Conservation (phyloP, 1,140 invertebrate genomes). For the Batillaria attramentaria region DNA sequence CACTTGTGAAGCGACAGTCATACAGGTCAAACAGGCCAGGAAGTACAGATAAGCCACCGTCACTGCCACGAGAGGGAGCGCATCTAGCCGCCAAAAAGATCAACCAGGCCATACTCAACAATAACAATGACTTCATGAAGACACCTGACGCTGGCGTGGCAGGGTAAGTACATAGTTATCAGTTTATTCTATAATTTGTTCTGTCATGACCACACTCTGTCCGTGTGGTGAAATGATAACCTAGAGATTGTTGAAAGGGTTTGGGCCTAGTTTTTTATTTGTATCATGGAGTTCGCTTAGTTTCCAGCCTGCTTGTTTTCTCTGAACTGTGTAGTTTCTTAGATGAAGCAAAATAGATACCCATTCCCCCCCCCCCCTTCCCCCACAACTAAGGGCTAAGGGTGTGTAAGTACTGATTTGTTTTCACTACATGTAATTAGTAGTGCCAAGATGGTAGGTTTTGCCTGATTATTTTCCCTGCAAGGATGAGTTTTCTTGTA, state of each 20-base stretch:
- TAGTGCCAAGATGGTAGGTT: neutral
- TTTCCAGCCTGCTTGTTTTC: too few relatives aligned
- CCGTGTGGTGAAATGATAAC: too few relatives aligned
- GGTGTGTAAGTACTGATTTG: too few relatives aligned
- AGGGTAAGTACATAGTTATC: slow-evolving; percentile 65
- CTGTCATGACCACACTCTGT: too few relatives aligned
- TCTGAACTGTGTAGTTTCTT: too few relatives aligned
- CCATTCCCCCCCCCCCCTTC: too few relatives aligned
- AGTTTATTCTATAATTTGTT: neutral
- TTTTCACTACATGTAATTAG: too few relatives aligned
- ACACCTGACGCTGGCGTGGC: slow-evolving; percentile 72
- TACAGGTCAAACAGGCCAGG: slow-evolving; percentile 28
- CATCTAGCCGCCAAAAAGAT: slow-evolving; percentile 51
- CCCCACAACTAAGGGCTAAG: too few relatives aligned
- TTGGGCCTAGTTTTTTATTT: too few relatives aligned
- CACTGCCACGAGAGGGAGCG: slow-evolving; percentile 55
- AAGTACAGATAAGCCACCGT: slow-evolving; percentile 57
- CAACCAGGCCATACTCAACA: slow-evolving; percentile 46
- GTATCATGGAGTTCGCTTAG: too few relatives aligned
- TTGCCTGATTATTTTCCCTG: neutral
- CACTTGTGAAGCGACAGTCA: slow-evolving; percentile 43
- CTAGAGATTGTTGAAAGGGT: too few relatives aligned
- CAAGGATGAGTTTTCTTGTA: neutral
- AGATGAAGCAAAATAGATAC: too few relatives aligned
- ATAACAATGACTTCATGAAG: slow-evolving; percentile 68